A percentile compares a stretch with the other conserved stretches of the same genome.
phyloP scores from a whole-genome alignment of 2,888 invertebrate genomes.

The Lycaena phlaeas region DNA sequence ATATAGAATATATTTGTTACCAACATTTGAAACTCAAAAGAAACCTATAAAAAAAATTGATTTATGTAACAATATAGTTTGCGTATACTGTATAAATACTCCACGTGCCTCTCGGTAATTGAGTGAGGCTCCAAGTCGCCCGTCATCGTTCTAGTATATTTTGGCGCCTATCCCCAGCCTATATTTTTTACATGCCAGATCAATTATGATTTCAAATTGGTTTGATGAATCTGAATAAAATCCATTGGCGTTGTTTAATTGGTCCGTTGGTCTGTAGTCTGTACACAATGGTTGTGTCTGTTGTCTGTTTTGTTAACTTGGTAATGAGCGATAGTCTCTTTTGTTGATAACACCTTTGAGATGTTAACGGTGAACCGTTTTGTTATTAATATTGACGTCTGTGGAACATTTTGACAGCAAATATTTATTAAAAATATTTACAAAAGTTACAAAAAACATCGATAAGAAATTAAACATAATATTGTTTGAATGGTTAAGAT shows the following conservation, averaged over 20 bases:
- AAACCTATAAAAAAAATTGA: too few relatives aligned
- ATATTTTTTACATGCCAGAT: slow-evolving; percentile 68
- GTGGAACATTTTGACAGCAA: too few relatives aligned
- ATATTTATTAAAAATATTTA: too few relatives aligned
- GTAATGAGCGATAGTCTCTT: slow-evolving; percentile 22
- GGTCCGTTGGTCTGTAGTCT: slow-evolving; percentile 55
- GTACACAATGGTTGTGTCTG: slow-evolving; percentile 19
- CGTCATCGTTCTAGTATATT: slow-evolving; percentile 69
- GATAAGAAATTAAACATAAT: too few relatives aligned
- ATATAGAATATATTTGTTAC: too few relatives aligned
- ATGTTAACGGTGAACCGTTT: neutral
- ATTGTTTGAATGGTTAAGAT: too few relatives aligned
- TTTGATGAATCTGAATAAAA: slow-evolving; percentile 71
- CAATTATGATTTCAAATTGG: slow-evolving; percentile 71
- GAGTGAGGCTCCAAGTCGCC: slow-evolving; percentile 60
- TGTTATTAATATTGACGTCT: neutral
- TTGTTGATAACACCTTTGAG: neutral
- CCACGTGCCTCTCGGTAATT: slow-evolving; percentile 61
- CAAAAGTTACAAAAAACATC: too few relatives aligned
- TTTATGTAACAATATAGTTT: too few relatives aligned
- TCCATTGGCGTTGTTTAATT: slow-evolving; percentile 69
- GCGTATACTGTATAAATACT: slow-evolving; percentile 31
- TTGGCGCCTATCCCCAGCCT: slow-evolving; percentile 65
- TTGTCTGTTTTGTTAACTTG: slow-evolving; percentile 26
- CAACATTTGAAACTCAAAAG: too few relatives aligned